phyloP scores from a whole-genome alignment of 2,113 vertebrate species.

The Albula goreensis region DNA sequence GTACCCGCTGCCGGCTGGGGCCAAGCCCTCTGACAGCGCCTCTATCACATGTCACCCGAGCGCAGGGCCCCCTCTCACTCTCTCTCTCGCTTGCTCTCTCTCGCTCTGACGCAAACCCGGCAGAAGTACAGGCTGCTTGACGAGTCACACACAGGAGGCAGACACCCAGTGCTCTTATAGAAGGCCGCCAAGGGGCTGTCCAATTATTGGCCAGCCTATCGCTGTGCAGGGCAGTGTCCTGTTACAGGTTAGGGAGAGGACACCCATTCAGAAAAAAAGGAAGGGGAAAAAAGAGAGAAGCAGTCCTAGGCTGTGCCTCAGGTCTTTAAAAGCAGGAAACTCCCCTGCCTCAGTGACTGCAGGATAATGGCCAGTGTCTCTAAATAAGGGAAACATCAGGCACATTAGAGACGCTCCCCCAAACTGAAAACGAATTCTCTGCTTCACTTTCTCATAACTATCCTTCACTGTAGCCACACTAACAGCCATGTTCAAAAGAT shows the following conservation, averaged over 20 bases:
- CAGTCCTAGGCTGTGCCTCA: slow-evolving; percentile 70
- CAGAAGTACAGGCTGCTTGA: background rate
- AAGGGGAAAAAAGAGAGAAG: background rate
- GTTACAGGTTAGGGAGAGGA: slow-evolving; percentile 29
- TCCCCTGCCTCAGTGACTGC: slow-evolving; percentile 67
- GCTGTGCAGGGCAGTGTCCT: slow-evolving; percentile 16
- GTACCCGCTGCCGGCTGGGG: background rate
- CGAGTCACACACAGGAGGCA: background rate
- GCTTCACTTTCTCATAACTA: background rate
- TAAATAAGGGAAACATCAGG: slow-evolving; percentile 70
- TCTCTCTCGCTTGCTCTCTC: background rate
- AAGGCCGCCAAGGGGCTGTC: slow-evolving; percentile 9
- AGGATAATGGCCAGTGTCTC: slow-evolving; percentile 44
- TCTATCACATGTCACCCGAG: slow-evolving; percentile 5
- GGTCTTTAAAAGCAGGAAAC: slow-evolving; percentile 86
- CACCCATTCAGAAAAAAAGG: slow-evolving; percentile 30
- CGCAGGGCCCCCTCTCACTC: background rate
- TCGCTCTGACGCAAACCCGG: background rate
- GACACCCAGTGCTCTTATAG: background rate
- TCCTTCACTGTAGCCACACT: background rate
- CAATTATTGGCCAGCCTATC: slow-evolving; percentile 19
- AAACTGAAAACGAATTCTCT: background rate
- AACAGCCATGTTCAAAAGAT: background rate
- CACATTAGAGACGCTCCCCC: slow-evolving; percentile 32
- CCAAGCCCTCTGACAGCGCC: background rate